phyloP scores from a whole-genome alignment of 2,113 vertebrate species.

The Coracopsis vasa region DNA sequence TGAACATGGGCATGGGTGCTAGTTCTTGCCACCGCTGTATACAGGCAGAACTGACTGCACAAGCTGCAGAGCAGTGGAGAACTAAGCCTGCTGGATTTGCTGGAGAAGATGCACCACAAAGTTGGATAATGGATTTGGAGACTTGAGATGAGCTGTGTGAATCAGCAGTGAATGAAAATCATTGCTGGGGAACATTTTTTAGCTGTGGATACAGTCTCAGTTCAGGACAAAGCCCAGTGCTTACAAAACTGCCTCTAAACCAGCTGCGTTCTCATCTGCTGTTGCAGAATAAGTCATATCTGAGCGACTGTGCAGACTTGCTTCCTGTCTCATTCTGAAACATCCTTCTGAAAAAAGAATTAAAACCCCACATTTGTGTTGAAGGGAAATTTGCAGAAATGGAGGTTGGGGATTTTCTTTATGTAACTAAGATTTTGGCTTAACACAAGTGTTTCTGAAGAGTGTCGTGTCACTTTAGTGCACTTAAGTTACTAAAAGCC shows the following conservation, averaged over 20 bases:
- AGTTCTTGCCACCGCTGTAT: not conserved
- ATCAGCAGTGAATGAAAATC: not conserved
- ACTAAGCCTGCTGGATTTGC: not conserved
- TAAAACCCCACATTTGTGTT: not conserved
- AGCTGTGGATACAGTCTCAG: not conserved
- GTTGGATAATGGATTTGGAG: not conserved
- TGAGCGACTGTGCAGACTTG: accelerated
- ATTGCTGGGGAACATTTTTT: not conserved
- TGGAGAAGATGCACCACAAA: not conserved
- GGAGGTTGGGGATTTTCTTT: not conserved
- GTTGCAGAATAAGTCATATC: not conserved
- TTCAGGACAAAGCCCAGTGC: not conserved
- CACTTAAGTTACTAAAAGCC: not conserved
- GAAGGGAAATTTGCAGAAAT: not conserved
- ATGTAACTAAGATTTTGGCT: not conserved
- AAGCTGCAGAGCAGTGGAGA: not conserved
- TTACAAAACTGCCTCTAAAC: not conserved
- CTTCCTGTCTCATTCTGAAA: not conserved
- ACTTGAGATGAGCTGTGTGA: not conserved
- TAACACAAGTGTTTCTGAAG: not conserved
- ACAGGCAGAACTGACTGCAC: not conserved
- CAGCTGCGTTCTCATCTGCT: not conserved
- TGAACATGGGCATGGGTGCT: not conserved
- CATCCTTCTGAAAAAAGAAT: not conserved
- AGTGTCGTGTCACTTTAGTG: not conserved